A percentile compares a stretch with the other conserved stretches of the same genome.
These are phyloP conservation scores for Lasioglossum villosulum DNA, from an alignment of 2,888 invertebrate species.

Conservation along the genomic window DNA sequence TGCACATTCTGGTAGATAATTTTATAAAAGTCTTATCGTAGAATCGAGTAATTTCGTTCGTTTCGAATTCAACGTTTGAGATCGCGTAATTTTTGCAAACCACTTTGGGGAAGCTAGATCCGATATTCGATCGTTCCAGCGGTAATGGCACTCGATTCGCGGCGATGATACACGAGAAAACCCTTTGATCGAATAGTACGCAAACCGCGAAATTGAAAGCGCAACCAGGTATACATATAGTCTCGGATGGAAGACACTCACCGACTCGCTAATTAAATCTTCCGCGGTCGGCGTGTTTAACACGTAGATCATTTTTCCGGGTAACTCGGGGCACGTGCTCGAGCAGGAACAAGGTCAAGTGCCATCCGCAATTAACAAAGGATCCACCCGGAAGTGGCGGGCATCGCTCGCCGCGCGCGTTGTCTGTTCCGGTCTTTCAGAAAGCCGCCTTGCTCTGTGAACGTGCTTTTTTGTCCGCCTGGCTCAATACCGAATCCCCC, in stretches of 20 bases:
- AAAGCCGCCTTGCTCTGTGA: not conserved
- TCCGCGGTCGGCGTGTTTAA: not conserved
- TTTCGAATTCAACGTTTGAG: not conserved
- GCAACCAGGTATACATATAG: not conserved
- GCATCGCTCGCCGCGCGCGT: constrained; percentile 23
- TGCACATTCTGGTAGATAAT: no score
- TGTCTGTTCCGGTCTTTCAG: constrained; percentile 23
- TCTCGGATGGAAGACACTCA: not conserved
- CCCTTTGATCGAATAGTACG: not conserved
- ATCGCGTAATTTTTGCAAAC: not conserved
- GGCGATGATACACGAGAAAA: not conserved
- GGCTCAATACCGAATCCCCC: not conserved
- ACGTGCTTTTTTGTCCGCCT: constrained; percentile 9
- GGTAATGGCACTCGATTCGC: not conserved
- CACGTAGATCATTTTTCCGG: constrained; percentile 10
- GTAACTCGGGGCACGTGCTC: constrained; percentile 16
- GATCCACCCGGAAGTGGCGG: constrained; percentile 43
- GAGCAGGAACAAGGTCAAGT: constrained; percentile 45
- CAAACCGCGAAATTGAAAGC: not conserved
- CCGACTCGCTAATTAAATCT: constrained; percentile 6
- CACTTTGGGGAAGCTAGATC: not conserved
- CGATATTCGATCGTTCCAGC: no score
- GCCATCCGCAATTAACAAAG: constrained; percentile 48
- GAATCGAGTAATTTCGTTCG: not conserved
- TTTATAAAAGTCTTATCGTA: no score